Evolutionary conservation across 1,140 invertebrate species (phyloP).

Genomic region (Cydia pomonella): DNA sequence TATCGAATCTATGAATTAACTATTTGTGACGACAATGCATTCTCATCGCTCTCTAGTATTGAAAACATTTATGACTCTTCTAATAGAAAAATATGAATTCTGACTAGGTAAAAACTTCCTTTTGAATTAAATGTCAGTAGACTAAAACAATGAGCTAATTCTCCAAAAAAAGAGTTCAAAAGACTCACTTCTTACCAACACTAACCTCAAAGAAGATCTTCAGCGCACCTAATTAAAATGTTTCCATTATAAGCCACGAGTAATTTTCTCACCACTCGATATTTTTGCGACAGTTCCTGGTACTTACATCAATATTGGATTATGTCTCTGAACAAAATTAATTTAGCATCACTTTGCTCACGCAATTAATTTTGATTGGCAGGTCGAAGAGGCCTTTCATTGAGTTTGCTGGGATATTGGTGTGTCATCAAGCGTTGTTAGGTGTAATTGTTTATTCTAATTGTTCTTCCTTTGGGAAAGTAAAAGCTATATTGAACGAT

Average conservation of each 20-base stretch:
- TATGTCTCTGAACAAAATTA: constrained; percentile 27
- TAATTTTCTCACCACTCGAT: constrained; percentile 22
- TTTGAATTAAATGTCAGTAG: too few relatives aligned
- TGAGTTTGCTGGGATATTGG: constrained; percentile 5
- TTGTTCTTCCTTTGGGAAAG: neutral
- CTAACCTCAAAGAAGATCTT: neutral
- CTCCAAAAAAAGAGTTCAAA: too few relatives aligned
- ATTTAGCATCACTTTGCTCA: constrained; percentile 27
- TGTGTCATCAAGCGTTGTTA: neutral
- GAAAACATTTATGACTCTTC: too few relatives aligned
- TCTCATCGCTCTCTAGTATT: too few relatives aligned
- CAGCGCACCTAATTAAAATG: neutral
- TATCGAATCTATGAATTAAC: too few relatives aligned
- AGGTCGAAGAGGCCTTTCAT: constrained; percentile 12
- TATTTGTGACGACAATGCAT: too few relatives aligned
- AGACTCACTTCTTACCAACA: neutral
- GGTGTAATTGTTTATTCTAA: neutral
- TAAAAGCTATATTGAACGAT: neutral
- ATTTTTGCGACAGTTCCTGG: constrained; percentile 12
- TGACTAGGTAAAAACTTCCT: too few relatives aligned
- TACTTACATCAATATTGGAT: constrained; percentile 29
- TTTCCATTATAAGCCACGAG: neutral
- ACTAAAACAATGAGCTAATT: too few relatives aligned
- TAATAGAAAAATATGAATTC: too few relatives aligned
- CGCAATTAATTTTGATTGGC: constrained; percentile 33